Base-by-base conservation (phyloP, 2,113 vertebrate species). In the Amphiprion percula region DNA sequence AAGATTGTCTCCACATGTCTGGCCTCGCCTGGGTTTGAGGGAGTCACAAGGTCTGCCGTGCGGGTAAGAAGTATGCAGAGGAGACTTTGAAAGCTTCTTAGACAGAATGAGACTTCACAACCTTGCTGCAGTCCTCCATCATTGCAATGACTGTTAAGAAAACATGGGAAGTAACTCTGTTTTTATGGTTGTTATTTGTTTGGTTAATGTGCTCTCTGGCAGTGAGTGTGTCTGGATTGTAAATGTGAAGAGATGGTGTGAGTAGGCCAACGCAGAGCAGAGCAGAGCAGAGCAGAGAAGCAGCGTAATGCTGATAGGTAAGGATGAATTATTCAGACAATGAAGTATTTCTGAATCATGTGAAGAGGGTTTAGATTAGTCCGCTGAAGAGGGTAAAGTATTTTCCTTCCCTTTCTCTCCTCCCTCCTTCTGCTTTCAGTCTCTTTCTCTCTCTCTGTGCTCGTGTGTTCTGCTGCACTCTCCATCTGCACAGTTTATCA, bases 251-350 rank as follows among this genome's bases (percentile, higher is more conserved):
- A 64, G 87, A 66, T 70, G 81, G 55, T 75, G 62, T 52, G 67
- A 65, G 85, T 59, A 77, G 75, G 60, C 67, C 77, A 61, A 44
- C 16, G 21, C 72, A 79, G 73, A 64, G 46, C 82, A 68, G 64
- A 39, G 63, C 4, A 7, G 5, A 33, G 30, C 30, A 33, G 30
- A 33, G 30, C 30, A 33, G 30, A 26, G 26, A 26, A 26, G 30
- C 30, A 6, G 67, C 71, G 80, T 69, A 85, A 70, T 88, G 75
- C 58, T 59, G 63, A 84, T 63, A 74, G 69, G 73, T 82, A 47
- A 81, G 75, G 75, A 83, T 89, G 59, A 92, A 92, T 92, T 64
- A 91, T 87, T 91, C 81, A 91, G 67, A 80, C n/a, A 16, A 50
- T 75, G 65, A 79, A 86, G 76, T 82, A 71, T 90, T 83, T 82